Evolutionary conservation across 2,888 invertebrate genomes (phyloP).

Genomic region (Agapostemon virescens): DNA sequence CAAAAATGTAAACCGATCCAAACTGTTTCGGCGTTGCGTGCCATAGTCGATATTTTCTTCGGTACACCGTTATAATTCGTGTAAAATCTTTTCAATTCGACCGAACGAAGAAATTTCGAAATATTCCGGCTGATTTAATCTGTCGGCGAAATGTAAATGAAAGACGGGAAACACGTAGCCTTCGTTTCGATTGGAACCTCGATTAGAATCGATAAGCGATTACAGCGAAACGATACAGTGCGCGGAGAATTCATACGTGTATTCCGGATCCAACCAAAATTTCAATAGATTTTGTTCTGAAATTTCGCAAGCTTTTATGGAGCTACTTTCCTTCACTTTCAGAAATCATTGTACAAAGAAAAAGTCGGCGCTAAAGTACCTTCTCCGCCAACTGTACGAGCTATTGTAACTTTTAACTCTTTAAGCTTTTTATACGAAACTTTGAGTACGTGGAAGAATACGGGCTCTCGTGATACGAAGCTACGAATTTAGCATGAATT

Average conservation of each 20-base stretch:
- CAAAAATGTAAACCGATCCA: neutral
- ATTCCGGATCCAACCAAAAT: neutral
- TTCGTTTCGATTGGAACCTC: too few relatives aligned
- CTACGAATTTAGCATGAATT: neutral
- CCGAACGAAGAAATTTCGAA: neutral
- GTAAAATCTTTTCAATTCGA: neutral
- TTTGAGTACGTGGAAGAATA: neutral
- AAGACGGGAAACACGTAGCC: too few relatives aligned
- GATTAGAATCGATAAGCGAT: neutral
- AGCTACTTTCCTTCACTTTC: neutral
- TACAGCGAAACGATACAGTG: neutral
- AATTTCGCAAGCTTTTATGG: neutral
- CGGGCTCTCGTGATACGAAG: neutral
- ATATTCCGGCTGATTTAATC: neutral
- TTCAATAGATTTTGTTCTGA: neutral
- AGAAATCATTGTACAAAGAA: neutral
- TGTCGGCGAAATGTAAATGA: neutral
- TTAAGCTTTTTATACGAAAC: constrained; percentile 11
- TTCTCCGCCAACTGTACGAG: constrained; percentile 1
- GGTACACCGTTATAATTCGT: neutral
- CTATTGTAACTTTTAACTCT: constrained; percentile 1
- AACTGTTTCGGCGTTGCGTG: neutral
- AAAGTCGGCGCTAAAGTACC: neutral
- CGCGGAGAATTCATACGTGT: neutral
- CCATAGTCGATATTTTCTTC: neutral